Evolutionary conservation across 2,797 vertebrate genomes (phyloP).

Genomic region (Ambastaia sidthimunki): DNA sequence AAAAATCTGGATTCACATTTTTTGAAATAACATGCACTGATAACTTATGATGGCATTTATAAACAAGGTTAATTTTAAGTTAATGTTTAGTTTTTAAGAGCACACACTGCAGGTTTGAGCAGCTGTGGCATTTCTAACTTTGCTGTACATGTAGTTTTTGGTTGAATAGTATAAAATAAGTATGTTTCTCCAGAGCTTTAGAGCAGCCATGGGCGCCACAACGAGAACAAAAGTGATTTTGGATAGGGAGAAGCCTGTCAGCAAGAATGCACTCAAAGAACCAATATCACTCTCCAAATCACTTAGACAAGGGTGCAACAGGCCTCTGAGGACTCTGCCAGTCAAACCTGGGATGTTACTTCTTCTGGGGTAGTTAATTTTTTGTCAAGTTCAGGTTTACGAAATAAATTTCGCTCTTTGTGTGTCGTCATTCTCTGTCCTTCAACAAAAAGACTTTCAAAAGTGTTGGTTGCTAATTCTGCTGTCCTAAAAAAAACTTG

Average conservation of each 20-base stretch:
- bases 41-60: background rate
- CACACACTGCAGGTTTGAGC: background rate
- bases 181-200: conserved; percentile 44
- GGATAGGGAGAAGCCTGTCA: conserved; percentile 58
- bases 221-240: conserved; percentile 58
- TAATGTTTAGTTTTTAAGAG: background rate
- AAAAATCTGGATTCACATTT: background rate
- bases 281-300: conserved; percentile 64
- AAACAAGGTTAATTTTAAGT: background rate
- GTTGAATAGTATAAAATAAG: conserved; percentile 35
- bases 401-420: conserved; percentile 48
- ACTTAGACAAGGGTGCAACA: conserved; percentile 63
- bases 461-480: conserved; percentile 34
- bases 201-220: conserved; percentile 53
- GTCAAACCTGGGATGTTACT: conserved; percentile 62
- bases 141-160: conserved; percentile 32
- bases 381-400: conserved; percentile 71
- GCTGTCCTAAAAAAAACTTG: background rate
- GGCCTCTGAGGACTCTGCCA: conserved; percentile 68
- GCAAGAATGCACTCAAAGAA: conserved; percentile 59
- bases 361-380: conserved; percentile 69
- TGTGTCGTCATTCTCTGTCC: conserved; percentile 44
- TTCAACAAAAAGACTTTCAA: conserved; percentile 46
- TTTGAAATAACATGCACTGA: no score
- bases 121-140: background rate